Base-by-base conservation (phyloP, 2,888 invertebrate genomes). In the Diplazon laetatorius region DNA sequence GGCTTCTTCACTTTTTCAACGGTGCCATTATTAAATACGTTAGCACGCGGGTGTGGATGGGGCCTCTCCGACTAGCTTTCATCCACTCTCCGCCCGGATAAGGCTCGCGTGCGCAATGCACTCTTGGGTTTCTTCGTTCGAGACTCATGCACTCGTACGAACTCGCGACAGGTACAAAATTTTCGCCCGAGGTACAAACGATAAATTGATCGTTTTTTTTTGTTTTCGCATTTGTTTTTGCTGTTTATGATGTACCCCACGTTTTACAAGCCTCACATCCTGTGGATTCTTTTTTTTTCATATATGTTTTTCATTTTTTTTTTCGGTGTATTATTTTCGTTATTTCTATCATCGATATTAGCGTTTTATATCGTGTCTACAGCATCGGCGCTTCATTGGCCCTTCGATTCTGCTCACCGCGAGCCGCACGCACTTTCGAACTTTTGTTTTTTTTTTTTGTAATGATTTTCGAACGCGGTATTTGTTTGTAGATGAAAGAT, bases 1-100 rank as follows among this genome's bases (percentile, higher is more conserved):
- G 63, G 59, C 69, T 78, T 55, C 63, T 60, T 37, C 74, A 63
- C 18, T 69, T 75, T 75, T 73, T 78, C 65, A 74, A 66, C 62
- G 85, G 86, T 88, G 86, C 87, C 86, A 87, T 87, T 87, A 85
- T 87, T 85, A 87, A 87, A 55, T 55, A 55, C 55, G 55, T 22
- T 85, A 84, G 85, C 87, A 85, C 66, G 71, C 60, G 69, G 68
- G 50, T 50, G 63, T 20, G 9, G n/a, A 55, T 30, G 30, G 35
- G 62, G 52, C 30, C 72, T 8, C 39, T 44, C 37, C 10, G 48
- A n/a, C 52, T 39, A 1, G 10, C 18, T 16, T 5, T n/a, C n/a
- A 50, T 44, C 35, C 50, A n/a, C 37, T 86, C 85, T 20, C 46
- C 10, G 39, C 73, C 70, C 73, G 70, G 75, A 71, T 75, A 71